These are phyloP conservation scores for Deroplatys truncata DNA, from an alignment of 2,888 invertebrate species.

Conservation along the genomic window DNA sequence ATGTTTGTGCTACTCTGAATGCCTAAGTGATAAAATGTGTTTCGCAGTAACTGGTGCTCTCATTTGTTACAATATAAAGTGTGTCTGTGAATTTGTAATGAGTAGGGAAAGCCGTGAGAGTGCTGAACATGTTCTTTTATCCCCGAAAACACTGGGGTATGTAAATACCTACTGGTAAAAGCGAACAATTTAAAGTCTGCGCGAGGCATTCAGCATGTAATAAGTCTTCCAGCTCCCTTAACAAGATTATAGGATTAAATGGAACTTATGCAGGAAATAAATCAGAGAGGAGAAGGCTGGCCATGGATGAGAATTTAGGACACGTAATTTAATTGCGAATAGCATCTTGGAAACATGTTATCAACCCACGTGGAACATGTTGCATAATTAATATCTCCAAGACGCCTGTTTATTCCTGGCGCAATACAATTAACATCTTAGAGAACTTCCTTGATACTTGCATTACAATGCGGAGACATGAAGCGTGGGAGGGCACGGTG, in stretches of 20 bases:
- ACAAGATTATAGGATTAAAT: background rate
- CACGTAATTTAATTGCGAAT: background rate
- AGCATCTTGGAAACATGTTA: background rate
- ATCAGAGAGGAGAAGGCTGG: background rate
- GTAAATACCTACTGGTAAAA: too few relatives aligned
- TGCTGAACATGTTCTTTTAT: too few relatives aligned
- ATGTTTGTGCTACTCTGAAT: too few relatives aligned
- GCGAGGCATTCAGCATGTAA: background rate
- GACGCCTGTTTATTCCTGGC: background rate
- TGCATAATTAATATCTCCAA: background rate
- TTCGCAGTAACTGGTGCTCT: too few relatives aligned
- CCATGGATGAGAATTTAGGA: background rate
- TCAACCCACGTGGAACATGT: background rate
- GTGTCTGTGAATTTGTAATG: too few relatives aligned
- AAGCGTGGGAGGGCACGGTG: background rate
- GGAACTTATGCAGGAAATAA: background rate
- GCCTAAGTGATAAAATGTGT: too few relatives aligned
- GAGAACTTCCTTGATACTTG: background rate
- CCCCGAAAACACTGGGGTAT: too few relatives aligned
- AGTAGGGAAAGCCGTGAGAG: too few relatives aligned
- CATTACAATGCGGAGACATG: background rate
- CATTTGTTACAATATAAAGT: too few relatives aligned
- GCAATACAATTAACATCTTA: background rate
- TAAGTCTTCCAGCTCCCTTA: background rate
- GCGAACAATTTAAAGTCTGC: background rate